Conservation (phyloP, 2,113 vertebrate species). For the Barbus barbus region DNA sequence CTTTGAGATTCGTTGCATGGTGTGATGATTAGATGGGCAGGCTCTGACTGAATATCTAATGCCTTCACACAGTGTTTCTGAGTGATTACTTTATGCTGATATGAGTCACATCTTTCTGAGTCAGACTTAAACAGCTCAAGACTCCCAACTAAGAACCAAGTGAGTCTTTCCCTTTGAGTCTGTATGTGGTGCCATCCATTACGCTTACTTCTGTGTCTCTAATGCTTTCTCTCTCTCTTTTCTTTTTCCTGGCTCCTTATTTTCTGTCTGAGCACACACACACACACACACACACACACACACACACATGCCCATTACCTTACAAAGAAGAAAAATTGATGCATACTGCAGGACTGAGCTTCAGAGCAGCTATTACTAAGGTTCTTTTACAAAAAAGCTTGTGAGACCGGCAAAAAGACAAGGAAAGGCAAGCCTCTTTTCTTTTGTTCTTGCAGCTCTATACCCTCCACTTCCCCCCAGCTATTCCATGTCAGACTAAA, state of each 20-base stretch:
- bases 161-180: not conserved
- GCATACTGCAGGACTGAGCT: constrained; percentile 59
- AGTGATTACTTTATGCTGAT: constrained; percentile 15
- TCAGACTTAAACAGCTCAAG: constrained; percentile 1
- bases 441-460: constrained; percentile 9
- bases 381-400: no score
- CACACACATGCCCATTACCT: constrained; percentile 66
- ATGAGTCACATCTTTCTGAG: constrained; percentile 13
- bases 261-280: constrained; percentile 55
- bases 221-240: constrained; percentile 4
- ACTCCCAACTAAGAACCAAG: not conserved
- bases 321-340: constrained; percentile 69
- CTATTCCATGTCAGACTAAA: not conserved
- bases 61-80: not conserved
- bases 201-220: constrained; percentile 53
- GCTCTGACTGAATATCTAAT: constrained; percentile 20
- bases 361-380: constrained; percentile 63
- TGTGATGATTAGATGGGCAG: constrained; percentile 2
- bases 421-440: not conserved
- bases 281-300: constrained; percentile 56
- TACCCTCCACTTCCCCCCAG: not conserved
- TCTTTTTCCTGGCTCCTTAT: constrained; percentile 63
- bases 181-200: constrained; percentile 2
- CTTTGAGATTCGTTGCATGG: constrained; percentile 3
- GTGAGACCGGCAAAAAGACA: not conserved